Base-by-base conservation (phyloP, 2,113 vertebrate genomes). In the Dicaeum eximium region DNA sequence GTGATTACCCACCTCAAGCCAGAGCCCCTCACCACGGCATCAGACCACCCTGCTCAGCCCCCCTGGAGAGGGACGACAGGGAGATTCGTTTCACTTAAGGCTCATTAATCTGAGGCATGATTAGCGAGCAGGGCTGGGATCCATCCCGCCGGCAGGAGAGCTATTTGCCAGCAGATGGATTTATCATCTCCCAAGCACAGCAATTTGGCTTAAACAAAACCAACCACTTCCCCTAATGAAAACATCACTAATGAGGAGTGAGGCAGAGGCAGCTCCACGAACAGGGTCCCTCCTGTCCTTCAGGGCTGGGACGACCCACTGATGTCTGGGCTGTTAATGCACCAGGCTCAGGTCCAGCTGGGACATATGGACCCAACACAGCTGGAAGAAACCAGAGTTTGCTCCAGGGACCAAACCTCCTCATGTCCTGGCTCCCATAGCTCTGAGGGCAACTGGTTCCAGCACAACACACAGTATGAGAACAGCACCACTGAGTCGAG, bases 181-280 rank as follows among this genome's bases (percentile, higher is more conserved):
- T 97, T 95, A 95, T 96, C 95, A 92, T 95, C 90, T 94, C 86
- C 79, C 87, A 86, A 90, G 95, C 90, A 88, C 72, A 93, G 96
- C 96, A 94, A 95, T 95, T 96, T 95, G 93, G 93, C 94, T 97
- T 95, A 95, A 96, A 94, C 66, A 88, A 96, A 96, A 93, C 88
- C 94, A 92, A 96, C 92, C 95, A 97, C 96, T 97, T 97, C 86
- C 80, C 84, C 90, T 97, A 97, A 97, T 97, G 96, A 97, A 97
- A 97, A 93, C 95, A 95, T 84, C 80, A 27, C 90, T 96, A 91
- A 97, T 77, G 93, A 96, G 88, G 47, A 54, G 45, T 37, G 40
- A 78, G 48, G 28, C 44, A 71, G 58, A 61, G n/a, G 51, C 60
- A 80, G 82, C 65, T 74, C 72, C 11, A 11, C n/a, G 67, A 51